Evolutionary conservation across 2,113 vertebrate genomes (phyloP).

Genomic region (Hirundichthys speculiger): DNA sequence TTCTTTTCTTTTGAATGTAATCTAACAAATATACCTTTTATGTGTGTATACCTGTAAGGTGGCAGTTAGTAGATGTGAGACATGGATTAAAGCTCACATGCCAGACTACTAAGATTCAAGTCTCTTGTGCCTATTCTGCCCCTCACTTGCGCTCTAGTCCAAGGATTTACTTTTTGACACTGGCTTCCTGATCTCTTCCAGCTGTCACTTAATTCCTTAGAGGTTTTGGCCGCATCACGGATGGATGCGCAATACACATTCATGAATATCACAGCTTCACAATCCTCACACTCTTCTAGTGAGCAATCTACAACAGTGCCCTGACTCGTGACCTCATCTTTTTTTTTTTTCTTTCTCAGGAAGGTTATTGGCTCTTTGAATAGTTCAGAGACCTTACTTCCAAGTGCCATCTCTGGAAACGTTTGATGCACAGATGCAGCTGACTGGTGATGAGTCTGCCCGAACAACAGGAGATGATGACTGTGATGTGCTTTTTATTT

Average conservation of each 20-base stretch:
- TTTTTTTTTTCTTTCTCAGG: conserved; percentile 8
- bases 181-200: conserved; percentile 23
- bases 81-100: too few relatives aligned
- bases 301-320: conserved; percentile 27
- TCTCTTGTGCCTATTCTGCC: conserved; percentile 2
- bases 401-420: conserved; percentile 24
- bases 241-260: neutral
- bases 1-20: neutral
- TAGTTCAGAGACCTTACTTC: conserved; percentile 26
- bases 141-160: conserved; percentile 1
- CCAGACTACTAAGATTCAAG: neutral
- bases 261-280: neutral
- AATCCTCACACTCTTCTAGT: conserved; percentile 9
- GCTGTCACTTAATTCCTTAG: conserved; percentile 45
- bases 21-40: neutral
- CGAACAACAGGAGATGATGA: conserved; percentile 8
- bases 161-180: conserved; percentile 25
- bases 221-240: conserved; percentile 37
- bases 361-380: conserved; percentile 39
- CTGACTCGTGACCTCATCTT: conserved; percentile 23
- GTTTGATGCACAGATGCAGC: conserved; percentile 8
- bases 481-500: conserved; percentile 1
- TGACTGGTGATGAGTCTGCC: conserved; percentile 12
- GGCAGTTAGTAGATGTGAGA: too few relatives aligned
- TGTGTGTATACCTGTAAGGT: neutral